These are phyloP conservation scores for Actinia tenebrosa DNA, from an alignment of 64 coral and sea anemone species.

Conservation along the genomic window DNA sequence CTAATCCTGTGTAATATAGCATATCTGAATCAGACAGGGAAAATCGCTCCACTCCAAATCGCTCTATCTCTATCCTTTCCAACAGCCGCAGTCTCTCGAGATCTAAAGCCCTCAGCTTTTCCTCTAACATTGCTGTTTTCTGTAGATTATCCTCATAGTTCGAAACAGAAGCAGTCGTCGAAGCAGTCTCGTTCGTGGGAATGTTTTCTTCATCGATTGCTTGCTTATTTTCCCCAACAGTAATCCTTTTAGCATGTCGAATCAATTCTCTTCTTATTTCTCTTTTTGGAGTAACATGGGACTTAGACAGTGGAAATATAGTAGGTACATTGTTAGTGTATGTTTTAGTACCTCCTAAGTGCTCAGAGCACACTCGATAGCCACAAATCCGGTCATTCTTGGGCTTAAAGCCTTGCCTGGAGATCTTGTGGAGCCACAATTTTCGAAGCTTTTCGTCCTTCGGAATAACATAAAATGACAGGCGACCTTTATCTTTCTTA, in stretches of 20 bases:
- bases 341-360: too few relatives aligned
- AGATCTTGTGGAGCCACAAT: too few relatives aligned
- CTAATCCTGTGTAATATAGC: too few relatives aligned
- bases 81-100: not conserved
- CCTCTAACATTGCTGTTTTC: too few relatives aligned
- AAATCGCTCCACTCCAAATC: not conserved
- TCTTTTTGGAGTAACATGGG: not conserved
- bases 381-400: not conserved
- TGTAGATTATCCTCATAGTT: too few relatives aligned
- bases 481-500: too few relatives aligned
- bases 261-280: not conserved
- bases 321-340: slow-evolving; percentile 52
- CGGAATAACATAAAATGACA: too few relatives aligned
- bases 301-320: slow-evolving; percentile 40
- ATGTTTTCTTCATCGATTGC: not conserved
- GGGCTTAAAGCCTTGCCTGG: too few relatives aligned
- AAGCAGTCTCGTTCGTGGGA: too few relatives aligned
- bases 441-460: too few relatives aligned
- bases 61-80: not conserved
- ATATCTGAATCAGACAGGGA: not conserved
- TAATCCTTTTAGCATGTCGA: slow-evolving; percentile 3
- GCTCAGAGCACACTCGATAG: slow-evolving; percentile 33
- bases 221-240: not conserved
- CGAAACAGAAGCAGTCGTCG: too few relatives aligned
- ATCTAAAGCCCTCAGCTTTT: slow-evolving; percentile 29